A percentile compares a stretch with the other conserved stretches of the same genome.
Conservation (phyloP, 1,140 invertebrate species). For the Metaphire vulgaris region DNA sequence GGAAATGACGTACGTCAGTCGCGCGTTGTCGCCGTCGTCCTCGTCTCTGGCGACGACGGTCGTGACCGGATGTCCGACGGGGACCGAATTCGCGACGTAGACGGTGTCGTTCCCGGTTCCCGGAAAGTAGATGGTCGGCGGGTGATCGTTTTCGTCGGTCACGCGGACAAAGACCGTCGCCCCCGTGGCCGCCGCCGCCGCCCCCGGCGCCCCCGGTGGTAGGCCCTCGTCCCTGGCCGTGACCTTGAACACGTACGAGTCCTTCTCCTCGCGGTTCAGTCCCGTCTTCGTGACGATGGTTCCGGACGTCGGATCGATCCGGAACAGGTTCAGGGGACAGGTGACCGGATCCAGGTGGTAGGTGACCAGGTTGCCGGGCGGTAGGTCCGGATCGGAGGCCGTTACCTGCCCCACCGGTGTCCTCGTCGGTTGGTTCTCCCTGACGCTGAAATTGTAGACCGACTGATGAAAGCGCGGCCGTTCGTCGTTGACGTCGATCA, state of each 20-base stretch:
- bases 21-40: constrained; percentile 82
- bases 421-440: neutral
- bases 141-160: neutral
- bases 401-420: neutral
- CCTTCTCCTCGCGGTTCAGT: constrained; percentile 20
- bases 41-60: constrained; percentile 63
- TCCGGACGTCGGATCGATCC: constrained; percentile 13
- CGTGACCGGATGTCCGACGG: constrained; percentile 12
- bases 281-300: neutral
- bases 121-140: neutral
- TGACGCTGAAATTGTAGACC: neutral
- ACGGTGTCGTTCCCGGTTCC: neutral
- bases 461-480: neutral
- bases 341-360: neutral
- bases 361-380: constrained; percentile 1
- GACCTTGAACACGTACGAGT: neutral
- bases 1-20: constrained; percentile 52
- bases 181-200: no score
- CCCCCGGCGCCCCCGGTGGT: no score
- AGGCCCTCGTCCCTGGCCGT: constrained; percentile 14
- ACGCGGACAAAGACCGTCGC: neutral
- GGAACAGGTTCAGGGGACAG: constrained; percentile 4
- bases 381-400: constrained; percentile 7
- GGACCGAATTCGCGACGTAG: neutral
- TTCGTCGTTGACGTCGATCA: neutral